Conservation (phyloP, 2,797 vertebrate genomes). For the Acipenser transmontanus region DNA sequence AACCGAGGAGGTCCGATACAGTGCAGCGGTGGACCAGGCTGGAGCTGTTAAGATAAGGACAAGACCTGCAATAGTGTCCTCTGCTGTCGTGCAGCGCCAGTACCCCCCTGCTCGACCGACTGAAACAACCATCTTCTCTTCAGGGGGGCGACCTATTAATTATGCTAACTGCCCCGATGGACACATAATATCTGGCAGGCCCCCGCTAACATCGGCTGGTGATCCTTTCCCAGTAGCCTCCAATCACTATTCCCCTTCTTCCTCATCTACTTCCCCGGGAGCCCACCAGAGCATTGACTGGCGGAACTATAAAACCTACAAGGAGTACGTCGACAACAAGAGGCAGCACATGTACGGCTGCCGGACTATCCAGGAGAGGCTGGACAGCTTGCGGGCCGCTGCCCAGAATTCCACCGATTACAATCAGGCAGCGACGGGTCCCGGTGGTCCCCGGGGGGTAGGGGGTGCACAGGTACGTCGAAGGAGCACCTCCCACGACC, state of each 20-base stretch:
- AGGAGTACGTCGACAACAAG: slow-evolving; percentile 90
- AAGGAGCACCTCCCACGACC: slow-evolving; percentile 81
- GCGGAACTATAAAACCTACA: slow-evolving; percentile 96
- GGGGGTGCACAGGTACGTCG: slow-evolving; percentile 60
- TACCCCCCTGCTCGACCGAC: slow-evolving; percentile 47
- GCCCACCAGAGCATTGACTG: slow-evolving; percentile 93
- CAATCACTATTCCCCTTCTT: slow-evolving; percentile 35
- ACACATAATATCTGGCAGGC: slow-evolving; percentile 43
- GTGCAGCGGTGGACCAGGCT: slow-evolving; percentile 49
- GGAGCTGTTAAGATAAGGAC: slow-evolving; percentile 33
- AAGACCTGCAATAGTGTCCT: slow-evolving; percentile 46
- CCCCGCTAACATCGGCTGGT: slow-evolving; percentile 39
- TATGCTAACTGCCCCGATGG: slow-evolving; percentile 54
- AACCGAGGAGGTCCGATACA: slow-evolving; percentile 76
- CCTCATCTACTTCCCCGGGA: slow-evolving; percentile 65
- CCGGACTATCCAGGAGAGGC: slow-evolving; percentile 87
- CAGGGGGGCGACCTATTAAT: slow-evolving; percentile 47
- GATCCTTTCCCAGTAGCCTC: slow-evolving; percentile 37
- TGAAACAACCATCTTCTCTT: slow-evolving; percentile 52
- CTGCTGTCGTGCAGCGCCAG: slow-evolving; percentile 59
- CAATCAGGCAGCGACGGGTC: slow-evolving; percentile 60
- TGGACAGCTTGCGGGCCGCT: slow-evolving; percentile 85
- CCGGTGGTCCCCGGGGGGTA: slow-evolving; percentile 42
- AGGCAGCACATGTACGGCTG: slow-evolving; percentile 86
- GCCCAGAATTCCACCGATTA: slow-evolving; percentile 62